These are phyloP conservation scores for Zalophus californianus DNA, from an alignment of 2,797 vertebrate species.

Conservation along the genomic window DNA sequence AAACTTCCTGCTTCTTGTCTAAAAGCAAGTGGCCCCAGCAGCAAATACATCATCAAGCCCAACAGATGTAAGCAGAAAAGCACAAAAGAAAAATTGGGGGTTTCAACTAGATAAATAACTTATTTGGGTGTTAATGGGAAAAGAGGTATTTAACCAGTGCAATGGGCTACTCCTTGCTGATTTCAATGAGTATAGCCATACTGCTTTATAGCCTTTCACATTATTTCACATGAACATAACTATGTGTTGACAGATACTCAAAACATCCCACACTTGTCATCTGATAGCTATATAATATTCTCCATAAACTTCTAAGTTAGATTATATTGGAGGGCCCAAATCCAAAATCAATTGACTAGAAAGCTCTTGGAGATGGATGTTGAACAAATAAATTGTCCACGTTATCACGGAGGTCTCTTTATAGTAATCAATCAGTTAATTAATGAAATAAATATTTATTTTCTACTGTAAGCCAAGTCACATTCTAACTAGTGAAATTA, in stretches of 20 bases:
- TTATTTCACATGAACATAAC: conserved; percentile 39
- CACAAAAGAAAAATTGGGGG: neutral
- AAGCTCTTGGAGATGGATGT: conserved; percentile 13
- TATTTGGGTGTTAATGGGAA: neutral
- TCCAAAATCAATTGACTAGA: conserved; percentile 53
- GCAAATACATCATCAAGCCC: neutral
- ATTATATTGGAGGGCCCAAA: neutral
- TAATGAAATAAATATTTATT: conserved; percentile 62
- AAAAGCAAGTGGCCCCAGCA: neutral
- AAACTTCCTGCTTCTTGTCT: neutral
- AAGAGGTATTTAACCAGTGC: neutral
- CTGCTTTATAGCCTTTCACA: neutral
- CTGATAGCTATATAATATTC: neutral
- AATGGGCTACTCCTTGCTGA: neutral
- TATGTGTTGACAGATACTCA: neutral
- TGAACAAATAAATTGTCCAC: conserved; percentile 33
- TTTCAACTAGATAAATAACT: conserved; percentile 11
- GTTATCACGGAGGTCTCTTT: neutral
- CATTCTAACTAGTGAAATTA: conserved; percentile 49
- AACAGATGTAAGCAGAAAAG: neutral
- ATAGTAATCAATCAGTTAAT: conserved; percentile 30
- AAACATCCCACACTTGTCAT: neutral
- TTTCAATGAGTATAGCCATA: neutral
- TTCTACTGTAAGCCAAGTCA: neutral
- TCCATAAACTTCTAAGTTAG: neutral